These are phyloP conservation scores for Alviniconcha strummeri DNA, from an alignment of 2,888 invertebrate genomes.

Conservation along the genomic window DNA sequence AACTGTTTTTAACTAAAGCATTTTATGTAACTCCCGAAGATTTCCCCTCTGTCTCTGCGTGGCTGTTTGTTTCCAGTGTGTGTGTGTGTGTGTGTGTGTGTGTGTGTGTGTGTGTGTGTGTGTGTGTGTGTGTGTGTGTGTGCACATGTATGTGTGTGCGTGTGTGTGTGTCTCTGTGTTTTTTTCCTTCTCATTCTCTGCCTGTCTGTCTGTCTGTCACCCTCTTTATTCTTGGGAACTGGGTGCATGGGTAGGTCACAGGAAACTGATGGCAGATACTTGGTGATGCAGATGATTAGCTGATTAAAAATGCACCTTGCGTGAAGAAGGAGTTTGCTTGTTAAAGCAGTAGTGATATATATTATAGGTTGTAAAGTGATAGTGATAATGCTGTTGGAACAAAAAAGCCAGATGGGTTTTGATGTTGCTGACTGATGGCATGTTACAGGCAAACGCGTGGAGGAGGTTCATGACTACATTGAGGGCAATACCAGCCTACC, in stretches of 20 bases:
- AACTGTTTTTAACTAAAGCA: no score
- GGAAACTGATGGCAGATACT: no score
- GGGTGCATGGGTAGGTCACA: no score
- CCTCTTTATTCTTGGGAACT: background rate
- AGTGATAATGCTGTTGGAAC: background rate
- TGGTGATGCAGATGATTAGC: no score
- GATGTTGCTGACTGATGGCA: no score
- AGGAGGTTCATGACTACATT: conserved; percentile 77
- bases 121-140: background rate
- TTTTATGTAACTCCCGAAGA: no score
- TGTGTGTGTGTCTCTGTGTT: background rate
- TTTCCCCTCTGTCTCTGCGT: no score
- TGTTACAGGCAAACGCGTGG: conserved; percentile 21
- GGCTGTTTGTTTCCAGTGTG: background rate
- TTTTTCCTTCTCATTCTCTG: background rate
- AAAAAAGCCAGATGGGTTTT: no score
- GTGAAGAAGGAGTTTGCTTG: no score
- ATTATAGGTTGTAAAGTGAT: background rate
- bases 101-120: conserved; percentile 18
- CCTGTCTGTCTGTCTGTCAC: background rate
- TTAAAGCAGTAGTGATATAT: no score
- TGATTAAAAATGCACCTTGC: no score
- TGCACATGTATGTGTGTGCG: background rate
- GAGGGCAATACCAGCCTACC: conserved; percentile 78
- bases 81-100: background rate